These are phyloP conservation scores for Beaufortia kweichowensis DNA, from an alignment of 2,113 vertebrate genomes.

Conservation along the genomic window DNA sequence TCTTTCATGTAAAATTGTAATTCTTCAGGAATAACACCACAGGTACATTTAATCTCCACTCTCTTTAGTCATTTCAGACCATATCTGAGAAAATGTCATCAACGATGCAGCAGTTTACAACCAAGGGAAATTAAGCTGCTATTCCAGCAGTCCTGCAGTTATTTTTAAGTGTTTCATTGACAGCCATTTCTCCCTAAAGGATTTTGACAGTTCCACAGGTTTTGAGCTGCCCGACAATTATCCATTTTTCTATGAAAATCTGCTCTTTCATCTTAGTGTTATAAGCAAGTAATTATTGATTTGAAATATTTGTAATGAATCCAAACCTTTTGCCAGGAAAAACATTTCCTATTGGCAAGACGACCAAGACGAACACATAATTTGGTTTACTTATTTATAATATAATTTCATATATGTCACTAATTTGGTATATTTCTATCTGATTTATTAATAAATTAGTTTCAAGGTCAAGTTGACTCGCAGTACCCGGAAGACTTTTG, in stretches of 20 bases:
- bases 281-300: too few species aligned
- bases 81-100: conserved; percentile 58
- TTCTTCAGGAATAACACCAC: neutral
- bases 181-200: conserved; percentile 43
- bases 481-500: too few species aligned
- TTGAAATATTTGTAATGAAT: too few species aligned
- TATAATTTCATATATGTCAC: too few species aligned
- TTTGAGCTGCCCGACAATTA: conserved; percentile 31
- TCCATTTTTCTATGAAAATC: neutral
- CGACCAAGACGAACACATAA: too few species aligned
- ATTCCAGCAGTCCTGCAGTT: conserved; percentile 46
- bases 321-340: too few species aligned
- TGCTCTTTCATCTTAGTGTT: neutral
- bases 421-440: too few species aligned
- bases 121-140: conserved; percentile 67
- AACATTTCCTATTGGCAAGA: too few species aligned
- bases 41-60: conserved; percentile 27
- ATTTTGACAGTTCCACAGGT: conserved; percentile 32
- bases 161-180: conserved; percentile 64
- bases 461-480: too few species aligned
- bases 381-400: too few species aligned
- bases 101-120: conserved; percentile 61
- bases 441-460: too few species aligned
- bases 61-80: conserved; percentile 42
- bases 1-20: neutral